Evolutionary conservation across 1,140 invertebrate genomes (phyloP).

Genomic region (Venturia canescens): DNA sequence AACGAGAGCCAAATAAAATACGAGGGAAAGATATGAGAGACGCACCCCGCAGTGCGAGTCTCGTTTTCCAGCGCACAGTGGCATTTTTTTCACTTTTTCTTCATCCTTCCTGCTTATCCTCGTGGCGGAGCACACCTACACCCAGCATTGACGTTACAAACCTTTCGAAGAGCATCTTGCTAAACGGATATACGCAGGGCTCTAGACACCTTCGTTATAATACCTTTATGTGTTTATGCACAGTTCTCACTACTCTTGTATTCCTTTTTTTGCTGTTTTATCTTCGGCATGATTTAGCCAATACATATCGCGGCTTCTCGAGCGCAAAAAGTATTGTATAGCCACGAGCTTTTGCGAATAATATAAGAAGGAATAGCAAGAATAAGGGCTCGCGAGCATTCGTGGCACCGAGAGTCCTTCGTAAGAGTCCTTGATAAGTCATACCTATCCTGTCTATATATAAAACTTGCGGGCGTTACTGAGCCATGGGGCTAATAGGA

Average conservation of each 20-base stretch:
- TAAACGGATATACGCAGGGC: neutral
- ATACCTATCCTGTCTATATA: constrained; percentile 12
- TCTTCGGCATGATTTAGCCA: neutral
- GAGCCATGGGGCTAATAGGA: constrained; percentile 45
- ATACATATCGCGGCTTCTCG: neutral
- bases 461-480: constrained; percentile 47
- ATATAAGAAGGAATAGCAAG: neutral
- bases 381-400: neutral
- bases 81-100: too few species aligned
- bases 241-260: neutral
- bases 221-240: neutral
- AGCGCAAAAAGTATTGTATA: neutral
- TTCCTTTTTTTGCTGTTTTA: neutral
- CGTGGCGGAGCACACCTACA: too few species aligned
- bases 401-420: constrained; percentile 7
- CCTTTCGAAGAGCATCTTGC: neutral
- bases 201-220: neutral
- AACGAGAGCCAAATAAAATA: too few species aligned
- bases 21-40: too few species aligned
- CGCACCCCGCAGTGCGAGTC: too few species aligned
- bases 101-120: too few species aligned
- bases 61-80: too few species aligned
- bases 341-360: neutral
- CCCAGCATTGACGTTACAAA: too few species aligned
- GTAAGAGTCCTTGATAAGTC: constrained; percentile 29